Evolutionary conservation across 2,113 vertebrate genomes (phyloP), one percentile per base, ranked within the genome.

Genomic region (Oncorhynchus nerka): DNA sequence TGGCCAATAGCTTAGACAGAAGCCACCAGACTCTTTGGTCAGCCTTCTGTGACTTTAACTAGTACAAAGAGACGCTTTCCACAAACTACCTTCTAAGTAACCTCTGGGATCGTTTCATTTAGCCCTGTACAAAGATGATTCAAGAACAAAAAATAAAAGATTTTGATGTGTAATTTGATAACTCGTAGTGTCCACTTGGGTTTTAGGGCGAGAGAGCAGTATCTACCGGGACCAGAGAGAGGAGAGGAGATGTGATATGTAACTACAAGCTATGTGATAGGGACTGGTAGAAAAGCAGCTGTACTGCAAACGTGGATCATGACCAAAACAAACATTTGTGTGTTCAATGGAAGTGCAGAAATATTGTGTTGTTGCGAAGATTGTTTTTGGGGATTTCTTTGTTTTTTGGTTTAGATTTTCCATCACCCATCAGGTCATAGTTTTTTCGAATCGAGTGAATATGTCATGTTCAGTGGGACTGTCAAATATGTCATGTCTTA

Each of bases 1-100:
- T 97, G 97, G 97, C 97, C 97, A 98, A 97, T 97, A 98, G 96
- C 95, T 98, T 97, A 94, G 94, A 95, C 97, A 97, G 96, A 97
- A 97, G 96, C 94, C 96, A 89, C 95, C 95, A 95, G 95, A 94
- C 91, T 94, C 95, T 95, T 90, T 95, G 96, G 95, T 95, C 95
- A 92, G 93, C 92, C 95, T 96, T 98, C 97, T 97, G 97, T 95
- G 94, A 97, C 97, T 99, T 96, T 97, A 97, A 96, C 96, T 94
- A 94, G 94, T 98, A 96, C 96, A 97, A 98, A 99, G 95, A 90
- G 95, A 97, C 95, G 94, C 94, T 96, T 95, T 55, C 95, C 93
- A 90, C 94, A 95, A 97, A 99, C 97, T 98, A 99, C 97, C 97
- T 98, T 99, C n/a, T 91, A 94, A 96, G 96, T 93, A 97, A 98